A percentile compares a stretch with the other conserved stretches of the same genome.
Conservation (phyloP, 2,888 invertebrate species). For the Cotesia congregata region DNA sequence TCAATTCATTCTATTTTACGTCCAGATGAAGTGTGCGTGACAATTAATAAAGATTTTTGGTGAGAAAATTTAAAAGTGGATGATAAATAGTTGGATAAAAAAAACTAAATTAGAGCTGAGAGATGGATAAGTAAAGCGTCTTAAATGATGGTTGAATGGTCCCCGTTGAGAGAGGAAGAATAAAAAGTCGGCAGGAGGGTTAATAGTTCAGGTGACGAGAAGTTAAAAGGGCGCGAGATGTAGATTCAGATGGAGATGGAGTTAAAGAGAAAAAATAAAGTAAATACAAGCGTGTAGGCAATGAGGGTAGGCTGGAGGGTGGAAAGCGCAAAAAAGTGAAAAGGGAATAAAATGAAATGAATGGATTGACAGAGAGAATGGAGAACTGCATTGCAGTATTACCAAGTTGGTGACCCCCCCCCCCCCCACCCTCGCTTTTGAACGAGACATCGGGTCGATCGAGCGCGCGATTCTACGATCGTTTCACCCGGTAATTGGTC, state of each 20-base stretch:
- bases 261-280: background rate
- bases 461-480: slow-evolving; percentile 27
- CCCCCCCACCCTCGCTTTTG: background rate
- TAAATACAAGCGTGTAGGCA: background rate
- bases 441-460: slow-evolving; percentile 31
- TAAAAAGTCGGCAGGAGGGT: slow-evolving; percentile 6
- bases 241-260: background rate
- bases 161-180: background rate
- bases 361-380: slow-evolving; percentile 28
- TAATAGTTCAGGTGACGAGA: slow-evolving; percentile 22
- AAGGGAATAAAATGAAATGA: slow-evolving; percentile 9
- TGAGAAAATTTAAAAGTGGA: background rate
- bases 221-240: slow-evolving; percentile 29
- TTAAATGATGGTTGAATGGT: slow-evolving; percentile 12
- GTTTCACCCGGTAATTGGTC: slow-evolving; percentile 32
- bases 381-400: slow-evolving; percentile 37
- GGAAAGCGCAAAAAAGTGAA: background rate
- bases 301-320: background rate
- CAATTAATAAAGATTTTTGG: background rate
- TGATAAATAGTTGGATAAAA: background rate
- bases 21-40: no score
- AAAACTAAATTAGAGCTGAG: background rate
- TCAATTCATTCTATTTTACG: no score
- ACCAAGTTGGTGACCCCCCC: slow-evolving; percentile 26
- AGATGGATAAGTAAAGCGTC: background rate